Conservation (phyloP, 1,140 invertebrate species). For the Ganaspis sp. region DNA sequence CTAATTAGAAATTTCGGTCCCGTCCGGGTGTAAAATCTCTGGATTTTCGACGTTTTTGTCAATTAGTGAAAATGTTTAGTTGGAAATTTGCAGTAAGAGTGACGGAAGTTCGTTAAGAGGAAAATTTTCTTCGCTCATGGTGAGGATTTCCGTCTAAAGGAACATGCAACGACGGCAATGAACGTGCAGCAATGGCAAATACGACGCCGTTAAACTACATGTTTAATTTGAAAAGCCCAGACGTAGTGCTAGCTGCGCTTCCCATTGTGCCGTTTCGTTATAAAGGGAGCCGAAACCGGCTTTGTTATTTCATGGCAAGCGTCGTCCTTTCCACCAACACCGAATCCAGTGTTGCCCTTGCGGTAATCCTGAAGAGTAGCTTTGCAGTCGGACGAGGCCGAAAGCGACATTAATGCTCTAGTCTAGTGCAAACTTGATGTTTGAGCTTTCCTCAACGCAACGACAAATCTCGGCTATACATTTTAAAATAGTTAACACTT, state of each 20-base stretch:
- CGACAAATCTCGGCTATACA: neutral
- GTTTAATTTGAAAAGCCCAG: constrained; percentile 70
- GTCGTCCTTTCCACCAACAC: constrained; percentile 50
- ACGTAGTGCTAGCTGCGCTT: constrained; percentile 55
- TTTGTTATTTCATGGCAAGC: constrained; percentile 68
- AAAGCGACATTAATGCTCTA: constrained; percentile 38
- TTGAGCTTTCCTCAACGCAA: neutral
- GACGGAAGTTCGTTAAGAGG: constrained; percentile 6
- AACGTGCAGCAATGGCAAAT: constrained; percentile 50
- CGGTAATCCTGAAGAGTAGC: constrained; percentile 58
- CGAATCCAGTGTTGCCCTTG: constrained; percentile 38
- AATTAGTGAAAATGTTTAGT: neutral
- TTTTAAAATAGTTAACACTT: neutral
- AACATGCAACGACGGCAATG: neutral
- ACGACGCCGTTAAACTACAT: constrained; percentile 63
- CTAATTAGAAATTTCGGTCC: too few relatives aligned
- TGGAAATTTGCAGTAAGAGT: neutral
- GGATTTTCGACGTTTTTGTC: neutral
- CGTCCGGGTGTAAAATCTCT: too few relatives aligned
- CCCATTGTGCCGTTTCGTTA: constrained; percentile 61
- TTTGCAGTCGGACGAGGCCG: constrained; percentile 51
- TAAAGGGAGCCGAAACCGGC: constrained; percentile 66
- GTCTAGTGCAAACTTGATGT: constrained; percentile 1
- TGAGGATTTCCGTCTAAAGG: neutral
- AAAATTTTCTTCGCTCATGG: constrained; percentile 12